Percentiles rank a stretch among this genome's conserved stretches.
phyloP scores from a whole-genome alignment of 2,888 invertebrate species.

The Listrodromus nycthemerus region DNA sequence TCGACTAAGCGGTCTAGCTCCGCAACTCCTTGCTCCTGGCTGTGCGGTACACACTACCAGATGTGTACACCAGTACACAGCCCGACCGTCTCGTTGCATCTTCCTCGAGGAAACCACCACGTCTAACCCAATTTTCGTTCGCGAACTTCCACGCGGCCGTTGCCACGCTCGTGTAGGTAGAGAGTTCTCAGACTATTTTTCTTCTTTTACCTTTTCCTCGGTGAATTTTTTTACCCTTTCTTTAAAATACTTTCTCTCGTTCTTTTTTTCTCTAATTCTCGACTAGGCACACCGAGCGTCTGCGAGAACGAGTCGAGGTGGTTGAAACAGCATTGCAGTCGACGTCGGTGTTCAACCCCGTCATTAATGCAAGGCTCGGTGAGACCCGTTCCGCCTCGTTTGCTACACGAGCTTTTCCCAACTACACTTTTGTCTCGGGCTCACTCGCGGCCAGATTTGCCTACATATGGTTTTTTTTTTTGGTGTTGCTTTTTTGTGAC shows the following conservation, averaged over 20 bases:
- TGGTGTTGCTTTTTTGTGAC: background rate
- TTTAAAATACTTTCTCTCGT: background rate
- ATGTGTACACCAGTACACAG: slow-evolving; percentile 25
- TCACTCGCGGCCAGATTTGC: background rate
- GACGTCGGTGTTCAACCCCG: slow-evolving; percentile 37
- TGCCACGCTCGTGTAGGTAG: slow-evolving; percentile 19
- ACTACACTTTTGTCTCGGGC: slow-evolving; percentile 35
- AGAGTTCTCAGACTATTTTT: slow-evolving; percentile 19
- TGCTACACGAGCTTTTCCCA: slow-evolving; percentile 54
- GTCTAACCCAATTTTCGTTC: slow-evolving; percentile 40
- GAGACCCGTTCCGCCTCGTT: slow-evolving; percentile 58
- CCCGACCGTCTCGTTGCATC: slow-evolving; percentile 31
- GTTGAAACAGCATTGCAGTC: slow-evolving; percentile 16
- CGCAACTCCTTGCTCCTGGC: slow-evolving; percentile 5
- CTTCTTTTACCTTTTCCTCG: background rate
- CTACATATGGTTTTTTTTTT: background rate
- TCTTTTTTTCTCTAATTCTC: slow-evolving; percentile 7
- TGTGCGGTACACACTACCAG: background rate
- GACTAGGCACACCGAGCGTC: slow-evolving; percentile 36
- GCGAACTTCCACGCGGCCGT: slow-evolving; percentile 26
- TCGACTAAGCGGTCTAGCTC: slow-evolving; percentile 31
- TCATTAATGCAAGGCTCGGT: slow-evolving; percentile 56
- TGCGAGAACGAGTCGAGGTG: slow-evolving; percentile 36
- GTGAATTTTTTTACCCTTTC: background rate
- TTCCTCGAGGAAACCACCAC: slow-evolving; percentile 32